Base-by-base conservation (phyloP, 2,113 vertebrate genomes). In the Marcusenius ussheri region DNA sequence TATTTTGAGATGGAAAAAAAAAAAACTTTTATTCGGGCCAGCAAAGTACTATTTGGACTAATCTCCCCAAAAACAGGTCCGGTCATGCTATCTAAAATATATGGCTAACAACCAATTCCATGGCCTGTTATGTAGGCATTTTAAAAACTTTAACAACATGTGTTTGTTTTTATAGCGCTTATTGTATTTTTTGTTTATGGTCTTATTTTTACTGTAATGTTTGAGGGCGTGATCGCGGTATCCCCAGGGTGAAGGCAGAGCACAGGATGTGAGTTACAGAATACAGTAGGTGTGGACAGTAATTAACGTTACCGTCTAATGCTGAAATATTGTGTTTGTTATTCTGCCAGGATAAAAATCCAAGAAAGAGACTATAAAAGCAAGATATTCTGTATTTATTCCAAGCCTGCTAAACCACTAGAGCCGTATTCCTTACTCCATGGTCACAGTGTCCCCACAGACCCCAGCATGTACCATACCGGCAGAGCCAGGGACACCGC, bases 401-500 rank as follows among this genome's bases (percentile, higher is more conserved):
- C 62, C 62, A 66, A 66, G 62, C 62, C 58, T 27, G 24, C 9
- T 66, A 66, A 66, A 66, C 10, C n/a, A 70, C 10, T 31, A 31
- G 8, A 80, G 11, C 35, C 35, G 1, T 21, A 15, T 17, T 35
- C 5, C 31, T 42, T 42, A 70, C 35, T 80, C 74, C 74, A 19
- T 1, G 15, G 74, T 80, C 35, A 42, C 6, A 39, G 2, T 80
- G 17, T 80, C 74, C 74, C 31, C 35, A 7, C 13, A 77, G 83
- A 90, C 49, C 85, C 24, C 84, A 74, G 51, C 45, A 74, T 15
- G 66, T 62, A 88, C 45, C 88, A 49, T 89, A 96, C 95, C 95
- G 95, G 94, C 87, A 91, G 45, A 50, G 56, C 46, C 90, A 87
- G 92, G 31, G 91, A 89, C 90, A 94, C 91, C 56, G 90, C 46